Evolutionary conservation across 1,140 invertebrate genomes (phyloP), one percentile per base, ranked within the genome.

Genomic region (Drosophila orena): DNA sequence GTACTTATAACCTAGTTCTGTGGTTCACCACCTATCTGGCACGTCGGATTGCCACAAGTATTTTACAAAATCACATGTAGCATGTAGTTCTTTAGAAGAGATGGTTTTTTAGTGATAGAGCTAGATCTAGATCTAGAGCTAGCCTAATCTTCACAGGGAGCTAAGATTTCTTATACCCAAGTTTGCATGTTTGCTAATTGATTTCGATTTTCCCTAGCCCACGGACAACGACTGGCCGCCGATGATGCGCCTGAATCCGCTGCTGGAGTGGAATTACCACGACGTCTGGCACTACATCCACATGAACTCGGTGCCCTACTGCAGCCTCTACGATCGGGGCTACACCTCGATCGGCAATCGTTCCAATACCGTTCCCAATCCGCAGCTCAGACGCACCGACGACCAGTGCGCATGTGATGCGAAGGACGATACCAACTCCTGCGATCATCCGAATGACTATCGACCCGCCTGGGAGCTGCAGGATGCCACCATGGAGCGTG

Each of bases 281-380:
- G 95, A 98, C 81, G 95, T 99, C 52, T 99, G 98, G 98, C 94
- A 94, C 59, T 99, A 98, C 86, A 93, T 99, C 7, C 92, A 96
- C 11, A 91, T 94, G 15, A 93, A 96, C 44, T 93, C 95, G 68
- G 94, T 99, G 47, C 96, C 97, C 44, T 99, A 98, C 90, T 99
- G 98, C 91, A 93, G 93, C 17, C 93, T 99, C 0, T 99, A 99
- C 92, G 96, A 98, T 91, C 91, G 94, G 91, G 98, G 98, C 94
- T 99, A 97, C 84, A 97, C 97, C 1, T 98, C 97, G 47, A 93
- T 99, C 56, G 98, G 97, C 20, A 95, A 95, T 81, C 94, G 93
- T 79, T 93, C 94, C 7, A 97, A 97, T 83, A 98, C 97, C 0
- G 91, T 94, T 58, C 96, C 94, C 1, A 99, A 99, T 94, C 96